A percentile compares a stretch with the other conserved stretches of the same genome.
These are phyloP conservation scores for Oxytorus armatus DNA, from an alignment of 2,888 invertebrate species.

Conservation along the genomic window DNA sequence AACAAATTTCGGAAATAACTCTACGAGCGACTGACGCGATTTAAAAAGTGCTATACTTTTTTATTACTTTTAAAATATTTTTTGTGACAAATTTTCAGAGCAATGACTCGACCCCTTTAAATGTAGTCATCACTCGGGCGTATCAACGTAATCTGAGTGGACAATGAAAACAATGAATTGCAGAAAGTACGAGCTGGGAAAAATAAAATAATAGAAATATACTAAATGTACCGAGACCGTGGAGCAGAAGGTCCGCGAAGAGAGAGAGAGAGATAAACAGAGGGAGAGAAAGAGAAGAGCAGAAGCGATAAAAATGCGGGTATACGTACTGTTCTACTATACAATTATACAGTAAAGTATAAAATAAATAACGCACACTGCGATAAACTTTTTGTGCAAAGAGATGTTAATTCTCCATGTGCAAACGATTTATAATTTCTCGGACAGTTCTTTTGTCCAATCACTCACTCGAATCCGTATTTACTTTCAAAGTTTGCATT, in stretches of 20 bases:
- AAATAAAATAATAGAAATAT: neutral
- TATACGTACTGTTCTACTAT: constrained; percentile 10
- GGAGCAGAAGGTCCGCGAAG: neutral
- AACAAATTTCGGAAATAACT: too few relatives aligned
- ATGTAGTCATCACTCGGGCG: too few relatives aligned
- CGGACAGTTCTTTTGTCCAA: too few relatives aligned
- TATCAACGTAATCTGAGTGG: neutral
- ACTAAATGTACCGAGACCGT: constrained; percentile 20
- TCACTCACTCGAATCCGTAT: too few relatives aligned
- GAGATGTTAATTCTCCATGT: too few relatives aligned
- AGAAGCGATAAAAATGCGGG: constrained; percentile 55
- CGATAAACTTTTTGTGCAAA: neutral
- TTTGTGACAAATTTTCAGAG: neutral
- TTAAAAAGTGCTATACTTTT: too few relatives aligned
- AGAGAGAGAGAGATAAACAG: neutral
- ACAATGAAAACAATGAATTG: constrained; percentile 20
- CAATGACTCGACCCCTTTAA: neutral
- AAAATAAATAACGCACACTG: constrained; percentile 28
- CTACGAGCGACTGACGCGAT: too few relatives aligned
- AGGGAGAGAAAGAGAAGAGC: neutral
- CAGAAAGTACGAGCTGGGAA: neutral
- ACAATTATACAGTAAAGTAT: neutral
- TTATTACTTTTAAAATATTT: too few relatives aligned
- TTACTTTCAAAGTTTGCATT: too few relatives aligned
- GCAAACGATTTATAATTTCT: too few relatives aligned